These are phyloP conservation scores for Chrysemys picta DNA, from an alignment of 2,113 vertebrate species.

Conservation along the genomic window DNA sequence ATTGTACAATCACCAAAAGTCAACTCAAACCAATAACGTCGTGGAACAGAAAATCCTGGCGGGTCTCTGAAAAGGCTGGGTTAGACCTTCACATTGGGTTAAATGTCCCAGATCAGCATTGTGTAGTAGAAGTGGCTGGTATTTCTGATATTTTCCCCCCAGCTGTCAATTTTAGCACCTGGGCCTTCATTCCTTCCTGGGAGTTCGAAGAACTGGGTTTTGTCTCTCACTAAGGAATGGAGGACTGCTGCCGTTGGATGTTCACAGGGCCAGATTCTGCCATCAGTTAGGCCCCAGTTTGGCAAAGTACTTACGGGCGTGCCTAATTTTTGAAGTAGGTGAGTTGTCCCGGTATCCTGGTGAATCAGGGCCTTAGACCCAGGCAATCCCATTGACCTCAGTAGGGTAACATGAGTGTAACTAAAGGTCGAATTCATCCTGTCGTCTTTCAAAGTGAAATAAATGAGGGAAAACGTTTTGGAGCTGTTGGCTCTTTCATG, in stretches of 20 bases:
- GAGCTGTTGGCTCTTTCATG: background rate
- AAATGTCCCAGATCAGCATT: background rate
- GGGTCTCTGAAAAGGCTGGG: background rate
- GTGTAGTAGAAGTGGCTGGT: accelerated
- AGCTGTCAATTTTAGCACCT: background rate
- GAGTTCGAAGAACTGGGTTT: accelerated
- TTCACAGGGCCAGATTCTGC: accelerated
- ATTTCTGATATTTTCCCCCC: background rate
- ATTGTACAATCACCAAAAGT: background rate
- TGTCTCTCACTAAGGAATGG: background rate
- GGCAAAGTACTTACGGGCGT: accelerated
- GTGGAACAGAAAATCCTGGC: background rate
- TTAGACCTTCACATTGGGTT: accelerated
- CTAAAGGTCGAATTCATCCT: background rate
- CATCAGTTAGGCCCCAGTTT: background rate
- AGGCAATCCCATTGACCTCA: accelerated
- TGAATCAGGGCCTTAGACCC: accelerated
- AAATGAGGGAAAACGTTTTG: background rate
- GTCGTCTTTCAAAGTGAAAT: background rate
- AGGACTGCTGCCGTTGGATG: accelerated
- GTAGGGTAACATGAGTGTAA: background rate
- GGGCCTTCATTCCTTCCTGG: background rate
- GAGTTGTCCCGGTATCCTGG: background rate
- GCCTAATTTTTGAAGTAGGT: background rate
- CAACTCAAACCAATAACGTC: background rate